Evolutionary conservation across 2,888 invertebrate species (phyloP).

Genomic region (Eupeodes latifasciatus): DNA sequence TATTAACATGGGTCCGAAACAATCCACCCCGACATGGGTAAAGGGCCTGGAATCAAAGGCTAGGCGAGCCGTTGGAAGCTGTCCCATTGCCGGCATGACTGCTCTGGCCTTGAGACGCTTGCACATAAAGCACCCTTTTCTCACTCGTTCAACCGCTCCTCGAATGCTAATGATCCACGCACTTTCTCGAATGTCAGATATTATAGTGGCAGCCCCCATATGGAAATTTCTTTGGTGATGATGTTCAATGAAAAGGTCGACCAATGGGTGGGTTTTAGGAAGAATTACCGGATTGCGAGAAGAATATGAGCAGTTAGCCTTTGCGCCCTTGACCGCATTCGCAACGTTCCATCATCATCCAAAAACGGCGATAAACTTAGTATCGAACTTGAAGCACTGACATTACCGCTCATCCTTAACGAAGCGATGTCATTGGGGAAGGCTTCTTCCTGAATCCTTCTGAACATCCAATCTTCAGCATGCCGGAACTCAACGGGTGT

Average conservation of each 20-base stretch:
- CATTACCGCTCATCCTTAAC: not conserved
- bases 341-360: too few relatives aligned
- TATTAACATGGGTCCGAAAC: slow-evolving; percentile 11
- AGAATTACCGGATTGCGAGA: not conserved
- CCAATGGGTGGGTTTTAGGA: not conserved
- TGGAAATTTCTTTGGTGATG: not conserved
- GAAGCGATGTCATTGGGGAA: not conserved
- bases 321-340: too few relatives aligned
- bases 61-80: slow-evolving; percentile 26
- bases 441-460: not conserved
- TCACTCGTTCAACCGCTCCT: slow-evolving; percentile 13
- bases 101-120: slow-evolving; percentile 21
- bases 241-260: not conserved
- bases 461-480: slow-evolving; percentile 22
- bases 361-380: too few relatives aligned
- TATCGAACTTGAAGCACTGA: not conserved
- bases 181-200: slow-evolving; percentile 23
- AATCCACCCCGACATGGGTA: not conserved
- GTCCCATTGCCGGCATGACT: slow-evolving; percentile 28
- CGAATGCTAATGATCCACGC: slow-evolving; percentile 36
- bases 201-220: not conserved
- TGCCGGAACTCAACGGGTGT: slow-evolving; percentile 2
- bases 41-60: slow-evolving; percentile 19
- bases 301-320: not conserved
- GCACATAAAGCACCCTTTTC: slow-evolving; percentile 12